Evolutionary conservation across 2,888 invertebrate species (phyloP), one percentile per base, ranked within the genome.

Genomic region (Formica aserva): DNA sequence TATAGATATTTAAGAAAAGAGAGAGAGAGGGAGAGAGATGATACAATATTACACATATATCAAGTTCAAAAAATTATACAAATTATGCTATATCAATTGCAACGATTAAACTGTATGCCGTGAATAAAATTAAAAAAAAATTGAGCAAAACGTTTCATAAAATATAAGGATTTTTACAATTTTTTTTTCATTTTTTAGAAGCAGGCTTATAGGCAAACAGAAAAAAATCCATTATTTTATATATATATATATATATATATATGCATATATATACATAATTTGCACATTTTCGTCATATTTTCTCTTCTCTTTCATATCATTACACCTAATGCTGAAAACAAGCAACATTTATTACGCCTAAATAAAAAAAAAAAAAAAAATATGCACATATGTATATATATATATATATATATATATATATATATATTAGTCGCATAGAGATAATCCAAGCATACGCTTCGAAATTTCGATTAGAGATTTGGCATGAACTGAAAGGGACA

Each of bases 401-500:
- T n/a, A n/a, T n/a, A 41, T 67, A 78, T 55, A n/a, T 13, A 32
- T 11, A 55, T 45, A 45, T 22, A 67, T 57, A 57, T 57, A 78
- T 55, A 66, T n/a, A 52, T 13, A n/a, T 57, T 57, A 67, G n/a
- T 63, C 4, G 3, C 15, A 35, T 29, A 22, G 22, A 57, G n/a
- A 48, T 6, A 6, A 48, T 48, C 18, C 18, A 52, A 48, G 18
- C 22, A 15, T 15, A 9, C 2, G 62, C 41, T 41, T 9, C 32
- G 0, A 4, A 15, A 32, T 65, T 48, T 66, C n/a, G 15, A 38
- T 85, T 78, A 86, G 78, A 85, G 85, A 65, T 87, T 88, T 80
- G 84, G 72, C 88, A 87, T 57, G 67, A 90, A 88, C 55, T 87
- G 82, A 84, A 84, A 84, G 6, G 82, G 84, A 35, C 83, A 88